Evolutionary conservation across 2,113 vertebrate genomes (phyloP).

Genomic region (Aegypius monachus): DNA sequence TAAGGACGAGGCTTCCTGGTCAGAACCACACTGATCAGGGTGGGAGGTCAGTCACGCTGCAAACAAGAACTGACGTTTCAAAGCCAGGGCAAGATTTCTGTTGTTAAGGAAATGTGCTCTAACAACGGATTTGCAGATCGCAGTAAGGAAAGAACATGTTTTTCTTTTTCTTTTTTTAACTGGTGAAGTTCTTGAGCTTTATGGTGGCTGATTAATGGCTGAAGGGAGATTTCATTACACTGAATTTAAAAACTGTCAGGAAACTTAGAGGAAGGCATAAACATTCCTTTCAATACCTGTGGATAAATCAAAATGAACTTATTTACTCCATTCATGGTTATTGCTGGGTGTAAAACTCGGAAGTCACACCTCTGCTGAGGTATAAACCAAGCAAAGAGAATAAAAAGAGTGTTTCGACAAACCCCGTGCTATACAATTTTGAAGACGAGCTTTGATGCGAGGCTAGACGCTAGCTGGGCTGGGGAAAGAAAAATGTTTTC

Average conservation of each 20-base stretch:
- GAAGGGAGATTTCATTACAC: neutral
- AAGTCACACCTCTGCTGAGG: neutral
- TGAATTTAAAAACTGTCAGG: neutral
- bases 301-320: neutral
- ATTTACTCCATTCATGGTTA: neutral
- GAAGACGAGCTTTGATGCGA: neutral
- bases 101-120: constrained; percentile 24
- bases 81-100: neutral
- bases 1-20: neutral
- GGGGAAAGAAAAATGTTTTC: neutral
- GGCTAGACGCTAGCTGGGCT: neutral
- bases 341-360: neutral
- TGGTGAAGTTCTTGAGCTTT: neutral
- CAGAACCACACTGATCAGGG: neutral
- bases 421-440: neutral
- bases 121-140: neutral
- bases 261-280: neutral
- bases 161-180: neutral
- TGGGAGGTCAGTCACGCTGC: constrained; percentile 6
- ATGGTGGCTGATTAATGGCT: neutral
- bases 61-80: neutral
- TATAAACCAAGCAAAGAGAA: neutral
- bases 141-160: neutral
- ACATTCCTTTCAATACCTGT: neutral
- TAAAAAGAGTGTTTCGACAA: neutral